Conservation (phyloP, 1,140 invertebrate genomes). For the Anoplophora glabripennis region DNA sequence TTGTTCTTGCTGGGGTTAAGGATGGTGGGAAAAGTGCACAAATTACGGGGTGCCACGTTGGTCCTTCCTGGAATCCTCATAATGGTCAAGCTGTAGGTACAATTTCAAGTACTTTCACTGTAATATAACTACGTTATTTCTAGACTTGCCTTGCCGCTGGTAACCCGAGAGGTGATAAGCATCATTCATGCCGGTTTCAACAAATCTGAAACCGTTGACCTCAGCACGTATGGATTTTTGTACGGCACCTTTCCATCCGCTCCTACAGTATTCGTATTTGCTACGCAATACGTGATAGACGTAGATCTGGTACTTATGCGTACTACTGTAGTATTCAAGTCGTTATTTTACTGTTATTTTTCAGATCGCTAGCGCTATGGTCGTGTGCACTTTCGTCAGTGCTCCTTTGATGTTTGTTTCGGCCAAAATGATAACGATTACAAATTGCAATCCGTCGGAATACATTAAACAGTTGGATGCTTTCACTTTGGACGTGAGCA, state of each 20-base stretch:
- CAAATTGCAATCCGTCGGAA: constrained; percentile 63
- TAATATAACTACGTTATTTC: constrained; percentile 19
- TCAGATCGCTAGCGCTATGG: constrained; percentile 87
- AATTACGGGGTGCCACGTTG: constrained; percentile 70
- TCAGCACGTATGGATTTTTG: constrained; percentile 91
- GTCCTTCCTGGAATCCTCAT: constrained; percentile 84
- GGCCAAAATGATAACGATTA: constrained; percentile 84
- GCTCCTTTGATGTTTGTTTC: constrained; percentile 94
- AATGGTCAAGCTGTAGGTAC: constrained; percentile 79
- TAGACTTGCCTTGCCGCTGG: constrained; percentile 80
- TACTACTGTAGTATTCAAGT: background rate
- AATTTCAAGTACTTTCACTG: background rate
- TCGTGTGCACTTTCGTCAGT: constrained; percentile 89
- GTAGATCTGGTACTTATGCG: constrained; percentile 71
- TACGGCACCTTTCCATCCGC: constrained; percentile 96
- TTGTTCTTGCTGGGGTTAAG: constrained; percentile 86
- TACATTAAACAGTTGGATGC: constrained; percentile 72
- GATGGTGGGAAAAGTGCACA: constrained; percentile 88
- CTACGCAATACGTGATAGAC: constrained; percentile 81
- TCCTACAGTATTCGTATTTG: constrained; percentile 92
- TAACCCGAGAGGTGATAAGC: constrained; percentile 82
- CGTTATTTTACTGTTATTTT: constrained; percentile 14
- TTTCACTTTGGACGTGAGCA: constrained; percentile 81
- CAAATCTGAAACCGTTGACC: constrained; percentile 69
- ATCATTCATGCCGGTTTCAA: constrained; percentile 67